phyloP scores from a whole-genome alignment of 1,140 invertebrate genomes.

The Drosophila dunni region DNA sequence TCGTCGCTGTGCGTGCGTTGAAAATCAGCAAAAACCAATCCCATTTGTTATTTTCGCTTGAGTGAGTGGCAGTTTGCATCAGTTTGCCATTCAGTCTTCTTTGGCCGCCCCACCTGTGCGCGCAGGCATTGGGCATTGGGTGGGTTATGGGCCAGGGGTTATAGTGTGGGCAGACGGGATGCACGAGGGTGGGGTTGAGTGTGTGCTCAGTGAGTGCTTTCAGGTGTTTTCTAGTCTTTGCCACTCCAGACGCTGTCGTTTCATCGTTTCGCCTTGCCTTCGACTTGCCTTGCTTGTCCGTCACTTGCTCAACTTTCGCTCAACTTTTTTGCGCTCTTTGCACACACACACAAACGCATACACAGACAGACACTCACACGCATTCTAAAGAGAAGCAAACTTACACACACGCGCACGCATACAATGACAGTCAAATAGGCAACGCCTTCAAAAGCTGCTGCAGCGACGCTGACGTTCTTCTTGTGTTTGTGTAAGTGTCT shows the following conservation, averaged over 20 bases:
- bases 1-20: conserved; percentile 68
- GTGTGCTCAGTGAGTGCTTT: conserved; percentile 48
- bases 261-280: conserved; percentile 26
- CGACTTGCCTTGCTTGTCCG: conserved; percentile 37
- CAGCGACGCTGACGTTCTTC: conserved; percentile 21
- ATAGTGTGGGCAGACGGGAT: conserved; percentile 4
- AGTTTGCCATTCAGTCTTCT: conserved; percentile 77
- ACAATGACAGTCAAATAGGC: conserved; percentile 52
- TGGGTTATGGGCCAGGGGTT: conserved; percentile 22
- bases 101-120: conserved; percentile 52
- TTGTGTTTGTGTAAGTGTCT: conserved; percentile 10
- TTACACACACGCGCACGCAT: conserved; percentile 39
- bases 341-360: conserved; percentile 46
- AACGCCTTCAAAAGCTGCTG: conserved; percentile 73
- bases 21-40: conserved; percentile 85
- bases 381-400: conserved; percentile 43
- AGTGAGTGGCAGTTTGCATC: conserved; percentile 84
- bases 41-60: conserved; percentile 85
- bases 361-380: conserved; percentile 17
- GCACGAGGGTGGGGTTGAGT: conserved; percentile 30
- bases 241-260: conserved; percentile 45
- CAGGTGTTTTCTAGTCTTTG: conserved; percentile 59
- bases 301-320: conserved; percentile 72
- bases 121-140: conserved; percentile 50
- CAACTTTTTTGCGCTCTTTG: conserved; percentile 66